Base-by-base conservation (phyloP, 2,888 invertebrate species). In the Ellobium chinense region DNA sequence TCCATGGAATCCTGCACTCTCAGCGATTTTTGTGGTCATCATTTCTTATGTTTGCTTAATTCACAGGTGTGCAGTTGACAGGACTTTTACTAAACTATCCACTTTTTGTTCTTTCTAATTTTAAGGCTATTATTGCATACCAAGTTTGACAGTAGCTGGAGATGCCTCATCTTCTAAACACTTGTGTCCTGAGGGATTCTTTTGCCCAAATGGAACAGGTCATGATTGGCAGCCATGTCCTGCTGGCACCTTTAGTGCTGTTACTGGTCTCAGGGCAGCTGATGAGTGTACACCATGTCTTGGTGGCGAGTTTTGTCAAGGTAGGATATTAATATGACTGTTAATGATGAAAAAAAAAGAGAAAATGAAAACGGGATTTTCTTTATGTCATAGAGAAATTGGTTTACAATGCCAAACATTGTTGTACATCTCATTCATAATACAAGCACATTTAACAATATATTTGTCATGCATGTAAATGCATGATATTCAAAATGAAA, bases 181-280 rank as follows among this genome's bases (percentile, higher is more conserved):
- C 0, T 72, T 82, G 0, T 92, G 92, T 84, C 92, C 92, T 0
- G 82, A 85, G 7, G 92, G 92, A 5, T 92, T 87, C 85, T 92
- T 84, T 87, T 92, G 92, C 85, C 91, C 89, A 1, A 91, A 91
- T 68, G 91, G 91, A 1, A 92, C 92, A 0, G 91, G 91, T 1
- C 87, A 90, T 65, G 84, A 91, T 84, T 91, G 91, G 91, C 89
- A 89, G 81, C 82, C 89, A 31, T 91, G 91, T 81, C 91, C 91
- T 9, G 83, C 86, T n/a, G 91, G 91, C 12, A 89, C 90, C 9
- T 91, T 84, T 82, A 88, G 88, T 73, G 84, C 82, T 36, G 72
- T 79, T 9, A 83, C 81, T 2, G 88, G 89, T n/a, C 85, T 91
- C 31, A 84, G 84, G 39, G 56, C 84, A 36, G 88, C 85, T 14